Evolutionary conservation across 2,888 invertebrate species (phyloP), one percentile per base, ranked within the genome.

Genomic region (Parnassius glacialis): DNA sequence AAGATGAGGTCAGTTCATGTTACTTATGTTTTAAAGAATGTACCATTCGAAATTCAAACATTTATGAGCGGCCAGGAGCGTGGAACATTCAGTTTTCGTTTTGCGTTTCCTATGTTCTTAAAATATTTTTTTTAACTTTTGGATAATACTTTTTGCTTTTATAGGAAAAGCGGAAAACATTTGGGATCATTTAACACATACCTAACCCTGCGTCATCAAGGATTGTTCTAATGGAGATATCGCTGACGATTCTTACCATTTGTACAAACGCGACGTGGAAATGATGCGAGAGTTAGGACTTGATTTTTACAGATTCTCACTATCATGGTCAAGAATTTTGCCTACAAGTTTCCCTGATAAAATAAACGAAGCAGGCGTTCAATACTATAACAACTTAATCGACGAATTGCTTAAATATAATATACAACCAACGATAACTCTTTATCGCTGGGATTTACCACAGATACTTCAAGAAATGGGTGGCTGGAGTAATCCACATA

Each of bases 101-200:
- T n/a, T n/a, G n/a, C n/a, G n/a, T n/a, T n/a, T 25, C 7, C 7
- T 25, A 5, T 25, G 2, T 5, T 13, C 2, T 52, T 41, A 47
- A 41, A 53, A 53, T 53, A 43, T 42, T 44, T 10, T 10, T 42
- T 0, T 10, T 9, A 45, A 16, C 7, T 45, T 16, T 16, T 42
- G 12, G 48, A 50, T 47, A 34, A 7, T n/a, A n/a, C 1, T 12
- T 53, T 55, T 55, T 2, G n/a, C 5, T 43, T 10, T 71, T 76
- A 13, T 64, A 87, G 93, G 92, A 20, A 93, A 93, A 76, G 80
- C 91, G 1, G 88, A 90, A 80, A 93, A 88, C 62, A 93, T 94
- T 65, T 95, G 94, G 95, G 95, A 95, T 77, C 84, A 78, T 60
- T 77, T 93, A 69, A 90, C 93, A 1, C 93, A 93, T 51, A 68